Evolutionary conservation across 2,888 invertebrate species (phyloP).

Genomic region (Steromphala cineraria): DNA sequence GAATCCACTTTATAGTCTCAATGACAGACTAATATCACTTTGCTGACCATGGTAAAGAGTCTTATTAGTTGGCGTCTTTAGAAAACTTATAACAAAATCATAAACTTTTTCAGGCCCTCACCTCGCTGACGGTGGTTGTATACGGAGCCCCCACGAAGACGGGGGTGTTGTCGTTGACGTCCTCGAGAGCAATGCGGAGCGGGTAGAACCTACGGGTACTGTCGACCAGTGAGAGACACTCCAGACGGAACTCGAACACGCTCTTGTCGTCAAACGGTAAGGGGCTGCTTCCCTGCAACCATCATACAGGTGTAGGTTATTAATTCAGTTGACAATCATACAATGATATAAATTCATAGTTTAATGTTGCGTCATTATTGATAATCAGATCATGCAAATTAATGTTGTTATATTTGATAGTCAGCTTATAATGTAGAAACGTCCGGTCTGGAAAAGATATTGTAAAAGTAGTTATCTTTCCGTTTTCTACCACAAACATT

Average conservation of each 20-base stretch:
- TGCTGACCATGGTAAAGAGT: too few relatives aligned
- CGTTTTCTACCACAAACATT: too few relatives aligned
- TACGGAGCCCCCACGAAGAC: slow-evolving; percentile 41
- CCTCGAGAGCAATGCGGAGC: slow-evolving; percentile 43
- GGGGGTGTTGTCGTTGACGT: slow-evolving; percentile 56
- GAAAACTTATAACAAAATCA: too few relatives aligned
- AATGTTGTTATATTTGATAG: too few relatives aligned
- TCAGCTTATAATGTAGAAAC: too few relatives aligned
- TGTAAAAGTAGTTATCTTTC: too few relatives aligned
- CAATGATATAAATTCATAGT: not conserved
- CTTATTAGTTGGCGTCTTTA: too few relatives aligned
- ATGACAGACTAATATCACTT: too few relatives aligned
- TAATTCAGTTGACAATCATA: not conserved
- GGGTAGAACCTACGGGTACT: slow-evolving; percentile 36
- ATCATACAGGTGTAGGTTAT: not conserved
- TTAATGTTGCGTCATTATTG: too few relatives aligned
- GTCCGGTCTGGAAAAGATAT: too few relatives aligned
- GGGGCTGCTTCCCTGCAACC: not conserved
- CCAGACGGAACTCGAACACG: not conserved
- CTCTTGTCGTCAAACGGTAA: not conserved
- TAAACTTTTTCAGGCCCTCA: slow-evolving; percentile 18
- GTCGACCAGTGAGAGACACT: not conserved
- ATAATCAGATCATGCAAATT: too few relatives aligned
- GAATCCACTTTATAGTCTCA: too few relatives aligned
- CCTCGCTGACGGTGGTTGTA: slow-evolving; percentile 45